Base-by-base conservation (phyloP, 2,888 invertebrate genomes). In the Anarsia innoxiella region DNA sequence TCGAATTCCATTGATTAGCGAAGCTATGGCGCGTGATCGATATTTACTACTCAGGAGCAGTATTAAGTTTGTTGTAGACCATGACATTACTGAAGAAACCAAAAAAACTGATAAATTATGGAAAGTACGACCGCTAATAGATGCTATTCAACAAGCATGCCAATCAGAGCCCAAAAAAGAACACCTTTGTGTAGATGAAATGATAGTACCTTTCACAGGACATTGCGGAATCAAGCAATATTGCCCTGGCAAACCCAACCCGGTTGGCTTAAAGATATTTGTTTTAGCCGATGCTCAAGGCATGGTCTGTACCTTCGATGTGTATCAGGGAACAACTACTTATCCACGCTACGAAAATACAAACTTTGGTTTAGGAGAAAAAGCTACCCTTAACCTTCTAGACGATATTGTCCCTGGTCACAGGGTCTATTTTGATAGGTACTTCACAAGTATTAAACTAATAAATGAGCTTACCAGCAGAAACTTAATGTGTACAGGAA, bases 141-240 rank as follows among this genome's bases (percentile, higher is more conserved):
- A 46, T 2, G 12, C 26, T n/a, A 28, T 49, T 4, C 11, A 13
- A 12, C 15, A 34, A 14, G 46, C 40, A 1, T 48, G 48, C 29
- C 30, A 14, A 6, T 11, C 2, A 6, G 42, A 45, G 40, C 30
- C 13, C 11, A 36, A 28, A 25, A 13, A 31, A 5, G 8, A 33
- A 26, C 3, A 36, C 27, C 13, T 41, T 2, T 45, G 27, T n/a
- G 25, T 49, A n/a, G 45, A 47, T 25, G 47, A 46, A 31, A 47
- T 45, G 40, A 45, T 48, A n/a, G 40, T 48, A 3, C 46, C 49
- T 1, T 49, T 47, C 23, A 37, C 40, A 2, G 45, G 41, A 1
- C 10, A 15, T n/a, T 46, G 45, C 30, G 31, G 27, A 8, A 42
- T 48, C 2, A 36, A 29, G 12, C 48, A 48, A 32, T 45, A 43